phyloP scores from a whole-genome alignment of 92 coral and sea anemone species.

The Palythoa heliodiscus region DNA sequence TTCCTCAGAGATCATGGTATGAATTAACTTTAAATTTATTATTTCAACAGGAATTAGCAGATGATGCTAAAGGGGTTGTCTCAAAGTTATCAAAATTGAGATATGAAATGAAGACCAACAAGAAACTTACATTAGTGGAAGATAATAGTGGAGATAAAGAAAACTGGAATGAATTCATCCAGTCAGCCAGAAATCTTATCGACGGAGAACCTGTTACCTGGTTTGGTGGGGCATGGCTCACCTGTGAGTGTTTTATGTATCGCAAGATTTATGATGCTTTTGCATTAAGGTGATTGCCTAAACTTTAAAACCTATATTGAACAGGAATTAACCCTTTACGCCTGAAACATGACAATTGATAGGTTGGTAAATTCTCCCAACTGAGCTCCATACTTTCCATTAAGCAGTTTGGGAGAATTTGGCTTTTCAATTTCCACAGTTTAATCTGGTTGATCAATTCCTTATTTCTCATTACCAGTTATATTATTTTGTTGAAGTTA shows the following conservation, averaged over 20 bases:
- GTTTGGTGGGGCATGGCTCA: slow-evolving; percentile 91
- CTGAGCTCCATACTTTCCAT: too few species aligned
- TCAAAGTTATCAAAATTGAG: slow-evolving; percentile 81
- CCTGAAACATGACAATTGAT: too few species aligned
- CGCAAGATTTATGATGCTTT: slow-evolving; percentile 93
- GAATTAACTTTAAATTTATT: neutral
- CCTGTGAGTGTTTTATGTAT: slow-evolving; percentile 90
- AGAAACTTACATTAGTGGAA: slow-evolving; percentile 65
- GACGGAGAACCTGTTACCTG: slow-evolving; percentile 63
- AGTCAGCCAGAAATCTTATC: slow-evolving; percentile 65
- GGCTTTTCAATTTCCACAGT: too few species aligned
- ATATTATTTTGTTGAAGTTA: too few species aligned
- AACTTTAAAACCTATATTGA: neutral
- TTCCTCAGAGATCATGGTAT: neutral
- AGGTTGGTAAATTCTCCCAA: too few species aligned
- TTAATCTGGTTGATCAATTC: too few species aligned
- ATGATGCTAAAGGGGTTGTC: slow-evolving; percentile 82
- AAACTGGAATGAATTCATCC: slow-evolving; percentile 78
- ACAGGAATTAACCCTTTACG: too few species aligned
- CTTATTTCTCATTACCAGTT: too few species aligned
- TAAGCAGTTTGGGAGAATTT: too few species aligned
- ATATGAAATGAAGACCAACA: slow-evolving; percentile 87
- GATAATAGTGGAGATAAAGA: slow-evolving; percentile 67
- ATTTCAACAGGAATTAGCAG: slow-evolving; percentile 66
- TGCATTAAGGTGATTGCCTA: slow-evolving; percentile 62